Conservation (phyloP, 2,797 vertebrate species). For the Chromobotia macracanthus region DNA sequence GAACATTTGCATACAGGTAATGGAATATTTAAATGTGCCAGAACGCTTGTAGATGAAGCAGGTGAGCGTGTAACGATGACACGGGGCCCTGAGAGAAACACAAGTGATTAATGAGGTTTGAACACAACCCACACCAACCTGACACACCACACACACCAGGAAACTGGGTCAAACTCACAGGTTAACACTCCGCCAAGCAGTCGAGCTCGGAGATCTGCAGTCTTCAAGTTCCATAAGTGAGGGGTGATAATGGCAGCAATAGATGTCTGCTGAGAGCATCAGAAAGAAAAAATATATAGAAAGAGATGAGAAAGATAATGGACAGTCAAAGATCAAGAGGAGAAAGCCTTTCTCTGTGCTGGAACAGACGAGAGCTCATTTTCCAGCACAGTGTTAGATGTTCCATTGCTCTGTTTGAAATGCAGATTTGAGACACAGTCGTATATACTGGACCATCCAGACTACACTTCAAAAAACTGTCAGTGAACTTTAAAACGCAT, state of each 20-base stretch:
- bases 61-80: slow-evolving; percentile 77
- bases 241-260: slow-evolving; percentile 33
- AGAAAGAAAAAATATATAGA: background rate
- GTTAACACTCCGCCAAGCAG: slow-evolving; percentile 72
- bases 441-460: background rate
- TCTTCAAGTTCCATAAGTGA: slow-evolving; percentile 41
- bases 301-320: background rate
- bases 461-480: background rate
- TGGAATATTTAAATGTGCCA: slow-evolving; percentile 77
- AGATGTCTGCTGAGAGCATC: background rate
- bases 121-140: slow-evolving; percentile 67
- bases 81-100: slow-evolving; percentile 69
- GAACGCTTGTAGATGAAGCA: slow-evolving; percentile 63
- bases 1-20: slow-evolving; percentile 71
- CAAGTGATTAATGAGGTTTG: slow-evolving; percentile 72
- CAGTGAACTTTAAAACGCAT: background rate
- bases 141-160: slow-evolving; percentile 64
- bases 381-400: background rate
- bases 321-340: slow-evolving; percentile 17
- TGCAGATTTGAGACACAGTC: background rate
- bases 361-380: background rate
- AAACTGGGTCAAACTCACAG: slow-evolving; percentile 79
- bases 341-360: background rate
- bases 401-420: background rate
- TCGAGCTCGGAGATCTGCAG: slow-evolving; percentile 28